A percentile compares a stretch with the other conserved stretches of the same genome.
These are phyloP conservation scores for Anniella stebbinsi DNA, from an alignment of 2,797 vertebrate genomes.

Conservation along the genomic window DNA sequence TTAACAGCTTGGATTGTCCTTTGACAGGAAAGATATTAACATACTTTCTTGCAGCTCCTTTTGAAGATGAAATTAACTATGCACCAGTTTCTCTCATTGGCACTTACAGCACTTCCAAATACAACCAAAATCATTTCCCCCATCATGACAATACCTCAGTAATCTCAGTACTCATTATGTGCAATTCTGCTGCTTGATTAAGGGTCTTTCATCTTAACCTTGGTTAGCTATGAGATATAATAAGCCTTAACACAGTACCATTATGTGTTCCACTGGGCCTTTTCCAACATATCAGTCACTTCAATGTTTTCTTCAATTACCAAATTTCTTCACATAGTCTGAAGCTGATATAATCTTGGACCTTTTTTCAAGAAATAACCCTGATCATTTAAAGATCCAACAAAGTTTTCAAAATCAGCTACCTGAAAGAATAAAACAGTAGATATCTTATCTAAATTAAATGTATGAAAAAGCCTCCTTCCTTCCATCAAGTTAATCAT, in stretches of 20 bases:
- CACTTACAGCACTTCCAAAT: neutral
- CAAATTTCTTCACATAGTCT: slow-evolving; percentile 83
- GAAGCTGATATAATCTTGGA: slow-evolving; percentile 90
- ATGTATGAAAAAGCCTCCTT: neutral
- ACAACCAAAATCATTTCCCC: neutral
- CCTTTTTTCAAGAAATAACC: slow-evolving; percentile 96
- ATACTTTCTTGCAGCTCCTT: neutral
- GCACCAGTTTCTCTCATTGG: too few relatives aligned
- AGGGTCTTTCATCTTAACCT: neutral
- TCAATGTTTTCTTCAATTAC: neutral
- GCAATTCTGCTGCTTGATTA: rapidly evolving
- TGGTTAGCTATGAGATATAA: neutral
- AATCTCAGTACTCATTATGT: neutral
- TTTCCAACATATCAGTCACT: neutral
- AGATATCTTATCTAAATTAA: neutral
- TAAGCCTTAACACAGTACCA: rapidly evolving
- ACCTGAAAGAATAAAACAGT: slow-evolving; percentile 80
- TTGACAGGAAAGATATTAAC: too few relatives aligned
- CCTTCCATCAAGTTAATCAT: neutral
- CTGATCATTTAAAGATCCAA: slow-evolving; percentile 94
- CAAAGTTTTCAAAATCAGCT: slow-evolving; percentile 92
- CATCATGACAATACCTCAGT: neutral
- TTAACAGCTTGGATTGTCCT: rapidly evolving
- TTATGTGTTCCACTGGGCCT: rapidly evolving
- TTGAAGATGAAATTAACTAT: neutral